These are phyloP conservation scores for Neopelma chrysocephalum DNA, from an alignment of 2,797 vertebrate species.

Conservation along the genomic window DNA sequence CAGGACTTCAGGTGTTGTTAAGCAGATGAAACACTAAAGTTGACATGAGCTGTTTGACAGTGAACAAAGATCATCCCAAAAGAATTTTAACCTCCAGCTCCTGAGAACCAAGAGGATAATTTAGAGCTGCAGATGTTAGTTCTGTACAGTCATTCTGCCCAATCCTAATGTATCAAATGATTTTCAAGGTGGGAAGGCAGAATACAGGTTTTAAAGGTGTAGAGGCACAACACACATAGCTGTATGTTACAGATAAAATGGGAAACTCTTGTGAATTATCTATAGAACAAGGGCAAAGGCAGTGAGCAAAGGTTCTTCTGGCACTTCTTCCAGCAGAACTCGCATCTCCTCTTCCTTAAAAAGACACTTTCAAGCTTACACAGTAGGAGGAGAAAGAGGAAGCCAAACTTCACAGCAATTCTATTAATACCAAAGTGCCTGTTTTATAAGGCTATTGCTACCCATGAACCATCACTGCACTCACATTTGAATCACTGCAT, in stretches of 20 bases:
- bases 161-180: background rate
- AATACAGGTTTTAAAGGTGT: background rate
- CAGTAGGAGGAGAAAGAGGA: background rate
- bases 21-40: background rate
- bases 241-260: accelerated
- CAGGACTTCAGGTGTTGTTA: background rate
- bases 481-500: background rate
- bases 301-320: background rate
- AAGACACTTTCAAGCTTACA: background rate
- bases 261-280: background rate
- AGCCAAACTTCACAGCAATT: background rate
- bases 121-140: background rate
- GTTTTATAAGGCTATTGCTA: background rate
- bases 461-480: background rate
- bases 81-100: background rate
- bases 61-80: background rate
- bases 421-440: background rate
- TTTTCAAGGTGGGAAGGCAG: background rate
- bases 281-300: background rate
- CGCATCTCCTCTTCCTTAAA: background rate
- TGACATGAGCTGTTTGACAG: background rate
- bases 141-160: background rate
- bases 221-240: background rate
- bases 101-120: background rate
- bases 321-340: background rate